Percentiles rank a stretch among this genome's conserved stretches.
Conservation (phyloP, 2,888 invertebrate species). For the Danaus chrysippus region DNA sequence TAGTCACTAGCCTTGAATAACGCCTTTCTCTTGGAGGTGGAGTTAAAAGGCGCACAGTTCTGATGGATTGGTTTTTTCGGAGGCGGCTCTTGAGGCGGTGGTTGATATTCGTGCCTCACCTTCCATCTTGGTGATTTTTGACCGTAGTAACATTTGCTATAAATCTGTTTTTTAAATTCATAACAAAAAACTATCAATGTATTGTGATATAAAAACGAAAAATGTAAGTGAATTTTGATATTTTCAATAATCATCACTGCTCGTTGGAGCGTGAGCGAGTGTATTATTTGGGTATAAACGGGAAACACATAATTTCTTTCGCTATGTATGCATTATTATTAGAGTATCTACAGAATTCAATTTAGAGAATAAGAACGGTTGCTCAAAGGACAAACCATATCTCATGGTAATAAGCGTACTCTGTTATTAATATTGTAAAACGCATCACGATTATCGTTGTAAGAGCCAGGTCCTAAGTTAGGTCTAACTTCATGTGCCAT, state of each 20-base stretch:
- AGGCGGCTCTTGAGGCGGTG: constrained; percentile 51
- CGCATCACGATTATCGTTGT: constrained; percentile 52
- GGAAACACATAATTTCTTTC: too few species aligned
- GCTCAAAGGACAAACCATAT: background rate
- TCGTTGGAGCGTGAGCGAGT: too few species aligned
- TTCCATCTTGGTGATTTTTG: constrained; percentile 58
- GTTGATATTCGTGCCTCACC: constrained; percentile 62
- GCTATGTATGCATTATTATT: too few species aligned
- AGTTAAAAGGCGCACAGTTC: constrained; percentile 69
- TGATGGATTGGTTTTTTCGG: constrained; percentile 39
- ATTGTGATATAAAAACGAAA: too few species aligned
- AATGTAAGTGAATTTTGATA: too few species aligned
- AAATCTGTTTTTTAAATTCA: constrained; percentile 43
- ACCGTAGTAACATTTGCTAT: constrained; percentile 58
- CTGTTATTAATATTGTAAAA: constrained; percentile 58
- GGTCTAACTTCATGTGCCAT: constrained; percentile 47
- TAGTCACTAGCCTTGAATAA: constrained; percentile 46
- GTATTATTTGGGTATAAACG: too few species aligned
- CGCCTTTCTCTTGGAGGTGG: constrained; percentile 57
- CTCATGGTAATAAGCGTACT: constrained; percentile 39
- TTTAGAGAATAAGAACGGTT: too few species aligned
- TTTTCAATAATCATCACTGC: too few species aligned
- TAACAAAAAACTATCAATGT: background rate
- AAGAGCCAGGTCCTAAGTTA: constrained; percentile 55
- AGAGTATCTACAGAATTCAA: too few species aligned